Conservation (phyloP, 2,888 invertebrate species). For the Epinotia brunnichana region DNA sequence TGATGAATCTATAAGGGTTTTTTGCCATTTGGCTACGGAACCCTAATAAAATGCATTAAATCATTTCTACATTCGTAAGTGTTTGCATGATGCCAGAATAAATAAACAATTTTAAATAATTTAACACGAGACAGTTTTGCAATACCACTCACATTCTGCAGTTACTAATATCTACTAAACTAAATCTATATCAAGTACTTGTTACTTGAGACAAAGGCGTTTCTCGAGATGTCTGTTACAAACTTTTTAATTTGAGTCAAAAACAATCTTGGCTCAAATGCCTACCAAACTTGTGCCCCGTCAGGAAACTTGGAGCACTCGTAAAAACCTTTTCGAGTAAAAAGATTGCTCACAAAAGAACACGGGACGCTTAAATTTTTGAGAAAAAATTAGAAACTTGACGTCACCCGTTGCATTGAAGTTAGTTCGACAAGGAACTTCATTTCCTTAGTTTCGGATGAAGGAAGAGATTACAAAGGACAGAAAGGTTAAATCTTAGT, state of each 20-base stretch:
- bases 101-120: too few relatives aligned
- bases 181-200: constrained; percentile 36
- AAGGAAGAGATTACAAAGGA: too few relatives aligned
- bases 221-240: constrained; percentile 34
- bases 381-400: constrained; percentile 39
- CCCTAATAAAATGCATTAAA: too few relatives aligned
- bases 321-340: constrained; percentile 53
- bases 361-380: constrained; percentile 41
- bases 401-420: constrained; percentile 14
- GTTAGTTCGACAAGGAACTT: constrained; percentile 12
- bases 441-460: background rate
- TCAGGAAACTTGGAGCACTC: constrained; percentile 47
- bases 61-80: too few relatives aligned
- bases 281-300: constrained; percentile 43
- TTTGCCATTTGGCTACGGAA: too few relatives aligned
- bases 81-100: too few relatives aligned
- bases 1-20: too few relatives aligned
- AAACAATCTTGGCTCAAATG: constrained; percentile 50
- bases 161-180: constrained; percentile 13
- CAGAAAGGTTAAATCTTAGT: too few relatives aligned
- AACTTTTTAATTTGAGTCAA: constrained; percentile 60
- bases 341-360: constrained; percentile 42
- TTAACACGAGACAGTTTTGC: background rate
- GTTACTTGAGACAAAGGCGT: constrained; percentile 37
- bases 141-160: background rate